Evolutionary conservation across 2,113 vertebrate species (phyloP), one percentile per base, ranked within the genome.

Genomic region (Psilopsiagon aurifrons): DNA sequence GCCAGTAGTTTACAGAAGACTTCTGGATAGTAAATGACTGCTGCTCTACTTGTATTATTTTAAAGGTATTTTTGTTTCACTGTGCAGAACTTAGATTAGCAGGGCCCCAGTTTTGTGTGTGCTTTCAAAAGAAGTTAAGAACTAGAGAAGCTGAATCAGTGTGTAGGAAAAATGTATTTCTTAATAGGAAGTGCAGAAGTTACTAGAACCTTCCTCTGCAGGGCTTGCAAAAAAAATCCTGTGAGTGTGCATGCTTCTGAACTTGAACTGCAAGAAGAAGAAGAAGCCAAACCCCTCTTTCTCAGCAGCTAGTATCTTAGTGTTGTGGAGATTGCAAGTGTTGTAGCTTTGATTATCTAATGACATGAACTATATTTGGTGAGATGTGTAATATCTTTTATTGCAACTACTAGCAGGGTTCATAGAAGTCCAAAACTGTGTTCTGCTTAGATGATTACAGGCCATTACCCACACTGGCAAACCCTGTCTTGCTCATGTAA

Each of bases 101-200:
- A 76, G 44, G 28, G 16, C 14, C n/a, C 6, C 60, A 74, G 27
- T 27, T 23, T 20, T 20, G 43, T 4, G 59, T 6, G 4, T 4
- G 11, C 28, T 83, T 88, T 51, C 12, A 62, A 31, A 86, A 74
- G 47, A 91, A 73, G 71, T 76, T 64, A 85, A 83, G 35, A 95
- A 47, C 60, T 47, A 55, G 76, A 82, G 67, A 46, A 81, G 43
- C 39, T 71, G 85, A 92, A 41, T 60, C 64, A 71, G 55, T 0
- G 0, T 9, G 18, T 79, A 54, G 64, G n/a, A 75, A 57, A 62
- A 14, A 29, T 6, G 0, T 4, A 17, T 67, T 95, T 91, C 57
- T 79, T 67, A 52, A 73, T 17, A 86, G 76, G 68, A 92, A 92
- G 29, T 81, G 62, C 18, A 28, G 55, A 86, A 83, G 28, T 86